Evolutionary conservation across 2,888 invertebrate genomes (phyloP), one percentile per base, ranked within the genome.

Genomic region (Drosophila crucigera): DNA sequence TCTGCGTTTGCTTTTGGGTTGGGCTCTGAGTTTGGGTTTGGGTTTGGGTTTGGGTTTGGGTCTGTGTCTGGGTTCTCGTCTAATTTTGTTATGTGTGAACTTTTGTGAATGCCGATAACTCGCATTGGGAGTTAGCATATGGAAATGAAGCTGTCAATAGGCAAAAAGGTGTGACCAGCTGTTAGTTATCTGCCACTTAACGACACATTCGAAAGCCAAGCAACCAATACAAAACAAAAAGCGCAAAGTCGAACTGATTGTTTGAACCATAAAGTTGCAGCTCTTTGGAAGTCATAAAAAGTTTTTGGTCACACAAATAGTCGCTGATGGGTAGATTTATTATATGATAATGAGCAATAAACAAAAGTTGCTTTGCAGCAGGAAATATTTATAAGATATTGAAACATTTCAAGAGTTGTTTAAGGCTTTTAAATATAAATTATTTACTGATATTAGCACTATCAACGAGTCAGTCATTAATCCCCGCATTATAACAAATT

Each of bases 81-180:
- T 84, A 79, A 80, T 80, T 84, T 79, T 70, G 85, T 82, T 73
- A 85, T 68, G 89, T 89, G 83, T 84, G 83, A 84, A 88, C 73
- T 74, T 61, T 79, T 73, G 50, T 84, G 69, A 58, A 33, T 53
- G 64, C 58, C 54, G 86, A 80, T 86, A 78, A 70, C 70, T 61
- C 69, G 65, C 63, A 53, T 47, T 63, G 66, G 50, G 59, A 65
- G 49, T 49, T 47, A 41, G 62, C 58, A 52, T 79, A 84, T 90
- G 83, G 80, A 90, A 89, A 84, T 90, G 68, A 74, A 88, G 90
- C 83, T 79, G 85, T 90, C 76, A 72, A 58, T 70, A 28, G 50
- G 30, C 67, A 30, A 58, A 59, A 68, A 68, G 70, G 83, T 80
- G 80, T 76, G 83, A 80, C 83, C 83, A 82, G 67, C 67, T 74